phyloP scores from a whole-genome alignment of 2,888 invertebrate species.

The Chydorus sphaericus region DNA sequence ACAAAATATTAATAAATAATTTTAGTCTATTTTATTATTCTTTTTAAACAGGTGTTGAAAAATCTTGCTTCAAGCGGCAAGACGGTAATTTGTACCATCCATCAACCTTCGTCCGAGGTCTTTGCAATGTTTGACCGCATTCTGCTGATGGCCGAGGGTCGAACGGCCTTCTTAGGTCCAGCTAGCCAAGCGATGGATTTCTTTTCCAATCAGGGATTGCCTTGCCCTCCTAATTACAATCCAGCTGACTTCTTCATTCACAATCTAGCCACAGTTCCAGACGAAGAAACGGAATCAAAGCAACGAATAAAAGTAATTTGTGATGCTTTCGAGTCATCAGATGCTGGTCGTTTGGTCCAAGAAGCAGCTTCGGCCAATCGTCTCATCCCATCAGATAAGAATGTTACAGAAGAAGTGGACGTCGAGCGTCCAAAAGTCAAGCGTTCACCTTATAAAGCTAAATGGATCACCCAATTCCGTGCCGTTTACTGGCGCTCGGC shows the following conservation, averaged over 20 bases:
- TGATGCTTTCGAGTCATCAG: constrained; percentile 36
- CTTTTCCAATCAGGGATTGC: constrained; percentile 23
- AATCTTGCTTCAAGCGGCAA: constrained; percentile 27
- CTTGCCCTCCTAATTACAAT: constrained; percentile 32
- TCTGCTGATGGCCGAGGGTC: constrained; percentile 31
- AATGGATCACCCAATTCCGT: constrained; percentile 74
- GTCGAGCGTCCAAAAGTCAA: background rate
- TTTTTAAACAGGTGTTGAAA: constrained; percentile 10
- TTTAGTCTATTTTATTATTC: background rate
- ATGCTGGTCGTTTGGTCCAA: background rate
- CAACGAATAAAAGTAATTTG: constrained; percentile 7
- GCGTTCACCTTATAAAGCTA: constrained; percentile 57
- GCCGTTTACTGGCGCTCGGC: constrained; percentile 84
- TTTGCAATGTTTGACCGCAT: constrained; percentile 30
- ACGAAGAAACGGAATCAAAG: constrained; percentile 25
- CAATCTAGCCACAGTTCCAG: constrained; percentile 32
- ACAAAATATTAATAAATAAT: background rate
- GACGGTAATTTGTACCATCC: constrained; percentile 34
- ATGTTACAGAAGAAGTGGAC: background rate
- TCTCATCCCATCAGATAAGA: background rate
- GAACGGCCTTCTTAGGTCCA: constrained; percentile 32
- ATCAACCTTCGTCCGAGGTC: constrained; percentile 34
- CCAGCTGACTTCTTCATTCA: constrained; percentile 35
- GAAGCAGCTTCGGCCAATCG: background rate
- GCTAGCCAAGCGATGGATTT: constrained; percentile 23